Conservation (phyloP, 1,140 invertebrate species). For the Cheumatopsyche charites region DNA sequence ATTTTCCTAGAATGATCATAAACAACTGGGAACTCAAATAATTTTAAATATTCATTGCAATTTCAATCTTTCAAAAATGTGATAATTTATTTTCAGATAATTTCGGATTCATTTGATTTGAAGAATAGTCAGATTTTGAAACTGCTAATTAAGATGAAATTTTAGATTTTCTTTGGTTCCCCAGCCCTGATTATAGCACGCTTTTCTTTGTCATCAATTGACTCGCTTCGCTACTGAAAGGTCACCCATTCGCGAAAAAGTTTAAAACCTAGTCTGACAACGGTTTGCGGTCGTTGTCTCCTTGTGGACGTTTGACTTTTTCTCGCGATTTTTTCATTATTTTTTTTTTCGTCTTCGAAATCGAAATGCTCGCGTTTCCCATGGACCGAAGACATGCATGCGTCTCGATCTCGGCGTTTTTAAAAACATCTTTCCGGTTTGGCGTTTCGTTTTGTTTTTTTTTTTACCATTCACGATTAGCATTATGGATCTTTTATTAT, state of each 20-base stretch:
- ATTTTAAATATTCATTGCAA: too few species aligned
- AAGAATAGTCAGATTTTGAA: too few species aligned
- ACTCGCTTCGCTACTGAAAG: neutral
- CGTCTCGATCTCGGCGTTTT: constrained; percentile 19
- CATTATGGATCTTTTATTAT: constrained; percentile 23
- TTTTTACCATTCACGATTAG: constrained; percentile 15
- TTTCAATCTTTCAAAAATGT: too few species aligned
- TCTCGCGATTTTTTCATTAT: neutral
- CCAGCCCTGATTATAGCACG: constrained; percentile 9
- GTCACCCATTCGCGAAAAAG: constrained; percentile 3
- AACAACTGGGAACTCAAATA: too few species aligned
- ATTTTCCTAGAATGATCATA: too few species aligned
- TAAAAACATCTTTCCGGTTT: constrained; percentile 29
- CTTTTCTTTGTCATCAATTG: constrained; percentile 12
- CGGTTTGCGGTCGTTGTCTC: constrained; percentile 5
- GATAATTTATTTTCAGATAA: too few species aligned
- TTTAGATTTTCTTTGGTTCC: too few species aligned
- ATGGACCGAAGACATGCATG: constrained; percentile 3
- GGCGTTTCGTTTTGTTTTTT: neutral
- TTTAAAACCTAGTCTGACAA: too few species aligned
- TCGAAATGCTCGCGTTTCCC: neutral
- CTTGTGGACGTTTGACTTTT: neutral
- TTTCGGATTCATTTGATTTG: too few species aligned
- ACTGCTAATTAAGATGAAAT: too few species aligned
- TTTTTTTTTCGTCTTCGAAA: constrained; percentile 1